Percentiles rank a stretch among this genome's conserved stretches.
Conservation (phyloP, 2,888 invertebrate genomes). For the Encarsia formosa region DNA sequence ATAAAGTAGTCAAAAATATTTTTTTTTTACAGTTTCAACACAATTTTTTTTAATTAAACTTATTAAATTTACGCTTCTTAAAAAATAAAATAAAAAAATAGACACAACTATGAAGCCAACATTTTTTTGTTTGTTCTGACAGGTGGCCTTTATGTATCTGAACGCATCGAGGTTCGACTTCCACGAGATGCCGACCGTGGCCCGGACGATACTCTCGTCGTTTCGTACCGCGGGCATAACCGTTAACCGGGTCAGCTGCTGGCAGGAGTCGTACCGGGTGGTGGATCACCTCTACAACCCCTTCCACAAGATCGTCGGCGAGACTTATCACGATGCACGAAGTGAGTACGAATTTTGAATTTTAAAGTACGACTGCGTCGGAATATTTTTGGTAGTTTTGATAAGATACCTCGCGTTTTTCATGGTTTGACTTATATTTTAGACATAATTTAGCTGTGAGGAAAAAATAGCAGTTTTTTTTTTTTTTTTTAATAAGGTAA, state of each 20-base stretch:
- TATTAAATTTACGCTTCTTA: no score
- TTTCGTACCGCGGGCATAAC: conserved; percentile 68
- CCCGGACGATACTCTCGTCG: conserved; percentile 71
- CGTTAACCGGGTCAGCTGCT: conserved; percentile 62
- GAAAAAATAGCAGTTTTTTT: no score
- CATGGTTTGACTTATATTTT: no score
- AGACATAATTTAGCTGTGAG: no score
- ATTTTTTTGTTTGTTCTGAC: conserved; percentile 22
- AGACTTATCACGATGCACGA: conserved; percentile 80
- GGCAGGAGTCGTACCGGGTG: conserved; percentile 69
- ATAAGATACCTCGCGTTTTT: no score
- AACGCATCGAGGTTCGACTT: conserved; percentile 73
- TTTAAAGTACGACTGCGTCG: neutral
- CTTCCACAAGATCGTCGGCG: conserved; percentile 75
- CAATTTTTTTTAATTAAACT: no score
- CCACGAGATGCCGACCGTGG: conserved; percentile 61
- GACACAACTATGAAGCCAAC: no score
- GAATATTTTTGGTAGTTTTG: no score
- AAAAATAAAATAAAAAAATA: no score
- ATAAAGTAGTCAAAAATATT: no score
- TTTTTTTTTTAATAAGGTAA: no score
- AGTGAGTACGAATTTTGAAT: conserved; percentile 69
- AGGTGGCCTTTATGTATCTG: conserved; percentile 81
- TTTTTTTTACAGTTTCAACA: no score
- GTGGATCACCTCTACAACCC: conserved; percentile 82